Evolutionary conservation across 2,797 vertebrate species (phyloP), one percentile per base, ranked within the genome.

Genomic region (Anabacerthia variegaticeps): DNA sequence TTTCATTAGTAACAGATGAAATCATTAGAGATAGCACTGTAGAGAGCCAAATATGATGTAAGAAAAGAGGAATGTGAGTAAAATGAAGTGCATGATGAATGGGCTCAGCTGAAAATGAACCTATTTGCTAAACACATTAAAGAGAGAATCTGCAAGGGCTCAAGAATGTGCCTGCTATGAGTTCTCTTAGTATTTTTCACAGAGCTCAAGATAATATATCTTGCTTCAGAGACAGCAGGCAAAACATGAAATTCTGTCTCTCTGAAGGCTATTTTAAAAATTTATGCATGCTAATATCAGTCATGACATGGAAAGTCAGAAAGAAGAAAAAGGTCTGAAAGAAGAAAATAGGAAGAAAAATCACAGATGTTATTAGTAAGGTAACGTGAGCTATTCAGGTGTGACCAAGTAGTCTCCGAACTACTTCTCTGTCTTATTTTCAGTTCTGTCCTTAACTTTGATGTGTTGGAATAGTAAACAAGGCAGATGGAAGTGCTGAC

Each of bases 1-100:
- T 88, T 86, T 92, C 61, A 86, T 67, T 84, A 93, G 82, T 82
- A 90, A 91, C 65, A 89, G 92, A 95, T 88, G 75, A 96, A 94
- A 92, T 87, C 32, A 65, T 95, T 92, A 73, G 74, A 89, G 59
- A 91, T 49, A 80, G 58, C 4, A 4, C 54, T 83, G 43, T 16
- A 72, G 52, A 55, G 88, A 95, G 84, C 88, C 90, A 96, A 87
- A 85, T 93, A 77, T 83, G 65, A 96, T 84, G n/a, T 69, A 89
- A 94, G 65, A 79, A 65, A 68, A 85, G 46, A 72, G 88, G 87
- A 90, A 93, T 85, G 86, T 66, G 72, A 52, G 16, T 82, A 85
- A 94, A 95, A 95, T 72, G 49, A 92, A 89, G 77, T 58, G 74
- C 23, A 9, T 82, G 63, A 67, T 65, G 81, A 95, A 82, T 3